Evolutionary conservation across 2,888 invertebrate species (phyloP).

Genomic region (Alsophila aescularia): DNA sequence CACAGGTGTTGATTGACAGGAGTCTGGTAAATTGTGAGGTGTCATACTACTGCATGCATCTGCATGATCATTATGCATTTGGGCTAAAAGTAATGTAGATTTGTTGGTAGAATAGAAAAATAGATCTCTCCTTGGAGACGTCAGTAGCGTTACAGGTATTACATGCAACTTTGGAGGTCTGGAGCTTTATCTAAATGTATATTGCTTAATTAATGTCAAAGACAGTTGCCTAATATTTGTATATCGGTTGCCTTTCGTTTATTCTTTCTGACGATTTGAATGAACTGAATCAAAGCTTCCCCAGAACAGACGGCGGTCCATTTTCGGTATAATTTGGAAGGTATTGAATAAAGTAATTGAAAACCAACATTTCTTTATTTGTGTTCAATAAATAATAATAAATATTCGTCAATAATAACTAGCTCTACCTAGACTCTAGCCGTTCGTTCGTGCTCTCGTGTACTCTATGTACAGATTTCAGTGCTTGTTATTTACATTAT

Average conservation of each 20-base stretch:
- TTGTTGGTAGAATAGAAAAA: conserved; percentile 13
- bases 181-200: not conserved
- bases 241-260: too few species aligned
- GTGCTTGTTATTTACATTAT: conserved; percentile 48
- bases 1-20: not conserved
- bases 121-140: conserved; percentile 20
- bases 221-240: too few species aligned
- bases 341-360: conserved; percentile 37
- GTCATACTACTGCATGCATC: not conserved
- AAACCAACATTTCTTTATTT: conserved; percentile 73
- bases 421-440: conserved; percentile 69
- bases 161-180: not conserved
- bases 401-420: conserved; percentile 77
- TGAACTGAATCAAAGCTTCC: too few species aligned
- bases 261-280: too few species aligned
- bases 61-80: not conserved
- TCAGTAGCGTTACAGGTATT: conserved; percentile 2
- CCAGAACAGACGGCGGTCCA: too few species aligned
- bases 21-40: not conserved
- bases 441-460: conserved; percentile 62
- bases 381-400: conserved; percentile 79
- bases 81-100: conserved; percentile 7
- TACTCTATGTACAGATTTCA: conserved; percentile 55
- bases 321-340: not conserved
- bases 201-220: not conserved